These are phyloP conservation scores for Drosophila insularis DNA, from an alignment of 1,140 invertebrate genomes.

Conservation along the genomic window DNA sequence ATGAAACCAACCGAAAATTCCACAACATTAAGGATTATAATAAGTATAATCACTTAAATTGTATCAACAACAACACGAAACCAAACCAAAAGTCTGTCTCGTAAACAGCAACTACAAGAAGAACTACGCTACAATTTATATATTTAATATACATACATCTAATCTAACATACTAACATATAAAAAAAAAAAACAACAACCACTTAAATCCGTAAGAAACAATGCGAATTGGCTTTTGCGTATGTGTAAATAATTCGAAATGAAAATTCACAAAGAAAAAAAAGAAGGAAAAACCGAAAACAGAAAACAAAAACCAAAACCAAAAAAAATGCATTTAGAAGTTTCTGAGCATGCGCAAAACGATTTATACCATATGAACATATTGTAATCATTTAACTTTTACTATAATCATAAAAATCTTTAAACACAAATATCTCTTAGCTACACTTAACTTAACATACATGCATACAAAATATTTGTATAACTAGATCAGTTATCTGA, in stretches of 20 bases:
- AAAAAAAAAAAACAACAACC: background rate
- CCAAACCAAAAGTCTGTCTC: constrained; percentile 31
- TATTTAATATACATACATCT: constrained; percentile 26
- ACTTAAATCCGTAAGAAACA: constrained; percentile 18
- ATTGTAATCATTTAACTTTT: constrained; percentile 68
- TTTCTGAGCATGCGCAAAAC: constrained; percentile 79
- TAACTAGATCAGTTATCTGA: constrained; percentile 11
- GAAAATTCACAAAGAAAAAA: constrained; percentile 31
- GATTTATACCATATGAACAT: constrained; percentile 69
- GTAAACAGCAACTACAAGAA: constrained; percentile 31
- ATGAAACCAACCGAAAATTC: constrained; percentile 37
- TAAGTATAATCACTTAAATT: background rate
- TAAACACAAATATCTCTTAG: constrained; percentile 64
- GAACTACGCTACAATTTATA: constrained; percentile 57
- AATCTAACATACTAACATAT: constrained; percentile 14
- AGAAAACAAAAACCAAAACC: constrained; percentile 27
- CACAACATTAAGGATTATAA: constrained; percentile 10
- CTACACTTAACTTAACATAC: constrained; percentile 27
- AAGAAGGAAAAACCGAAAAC: constrained; percentile 54
- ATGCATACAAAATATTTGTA: constrained; percentile 19
- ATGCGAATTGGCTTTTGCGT: constrained; percentile 37
- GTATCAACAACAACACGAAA: constrained; percentile 19
- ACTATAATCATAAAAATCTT: constrained; percentile 44
- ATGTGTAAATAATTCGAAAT: constrained; percentile 28
- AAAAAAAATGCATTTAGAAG: constrained; percentile 80